Base-by-base conservation (phyloP, 2,113 vertebrate species). In the Anthoscopus minutus region DNA sequence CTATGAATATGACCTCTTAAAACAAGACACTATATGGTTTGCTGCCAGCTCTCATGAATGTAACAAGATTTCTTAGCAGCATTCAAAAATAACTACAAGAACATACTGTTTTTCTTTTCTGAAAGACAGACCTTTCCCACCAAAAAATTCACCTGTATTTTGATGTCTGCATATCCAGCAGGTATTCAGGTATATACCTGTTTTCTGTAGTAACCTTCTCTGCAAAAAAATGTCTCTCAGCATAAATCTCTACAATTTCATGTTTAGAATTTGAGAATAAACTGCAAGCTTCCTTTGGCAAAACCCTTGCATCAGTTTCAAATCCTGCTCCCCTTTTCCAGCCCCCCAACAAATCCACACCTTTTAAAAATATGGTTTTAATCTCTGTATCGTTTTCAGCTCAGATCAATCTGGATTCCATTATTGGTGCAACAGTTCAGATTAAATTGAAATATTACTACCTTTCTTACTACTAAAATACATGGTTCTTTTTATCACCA, bases 381-480 rank as follows among this genome's bases (percentile, higher is more conserved):
- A 98, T 98, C 94, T 98, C 92, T 87, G 93, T 94, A 97, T 96
- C 92, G 21, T 97, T 98, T 97, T 96, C 91, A 98, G 96, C 92
- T 96, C 97, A 97, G 97, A 98, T 98, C 97, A 98, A 97, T 98
- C 98, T 98, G 98, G 97, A 98, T 98, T 97, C 96, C 95, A 98
- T 98, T 98, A 98, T 95, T 98, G 94, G 97, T 95, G 97, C 97
- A 98, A 98, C 97, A 97, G 97, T 97, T 98, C 97, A 88, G 97
- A 98, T 98, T 97, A 97, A 98, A 98, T 97, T 98, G 98, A 98
- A 98, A 98, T 98, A 98, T 98, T 98, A 97, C 98, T 98, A 98
- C 98, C 97, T 98, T 97, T 98, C 97, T 98, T 97, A 97, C 97
- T 94, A 97, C 44, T 78, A 98, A 98, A 98, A 98, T 98, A 98